A percentile compares a stretch with the other conserved stretches of the same genome.
Conservation (phyloP, 2,888 invertebrate genomes). For the Epinotia ramella region DNA sequence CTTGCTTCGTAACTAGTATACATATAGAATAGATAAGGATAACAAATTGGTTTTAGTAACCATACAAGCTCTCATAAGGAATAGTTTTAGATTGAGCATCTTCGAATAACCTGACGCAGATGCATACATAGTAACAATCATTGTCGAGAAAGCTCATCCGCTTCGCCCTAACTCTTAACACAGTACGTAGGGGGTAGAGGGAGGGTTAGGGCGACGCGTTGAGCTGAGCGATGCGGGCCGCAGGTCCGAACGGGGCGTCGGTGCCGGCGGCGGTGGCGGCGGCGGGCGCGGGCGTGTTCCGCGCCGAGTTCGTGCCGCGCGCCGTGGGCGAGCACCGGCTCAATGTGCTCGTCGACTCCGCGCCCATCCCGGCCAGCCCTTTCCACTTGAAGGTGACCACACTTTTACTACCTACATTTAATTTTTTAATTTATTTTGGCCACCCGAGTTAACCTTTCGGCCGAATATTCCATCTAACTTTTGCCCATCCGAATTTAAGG, state of each 20-base stretch:
- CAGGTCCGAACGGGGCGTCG: constrained; percentile 96
- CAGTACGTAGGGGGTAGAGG: constrained; percentile 27
- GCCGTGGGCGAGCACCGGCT: constrained; percentile 97
- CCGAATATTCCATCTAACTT: too few species aligned
- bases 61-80: constrained; percentile 53
- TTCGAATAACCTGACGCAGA: constrained; percentile 63
- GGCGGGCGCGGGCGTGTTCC: constrained; percentile 92
- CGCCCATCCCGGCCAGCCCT: constrained; percentile 95
- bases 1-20: constrained; percentile 34
- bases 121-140: constrained; percentile 62
- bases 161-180: constrained; percentile 79
- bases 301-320: constrained; percentile 96
- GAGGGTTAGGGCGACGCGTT: constrained; percentile 74
- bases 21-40: constrained; percentile 3
- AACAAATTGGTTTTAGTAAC: constrained; percentile 42
- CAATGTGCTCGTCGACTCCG: constrained; percentile 92
- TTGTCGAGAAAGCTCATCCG: constrained; percentile 75
- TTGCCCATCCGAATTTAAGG: too few species aligned
- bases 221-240: constrained; percentile 72
- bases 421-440: too few species aligned
- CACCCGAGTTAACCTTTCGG: too few species aligned
- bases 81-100: constrained; percentile 55
- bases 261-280: constrained; percentile 95
- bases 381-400: constrained; percentile 92
- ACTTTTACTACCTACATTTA: not conserved